Conservation (phyloP, 2,888 invertebrate genomes). For the Hydropsyche betteni region DNA sequence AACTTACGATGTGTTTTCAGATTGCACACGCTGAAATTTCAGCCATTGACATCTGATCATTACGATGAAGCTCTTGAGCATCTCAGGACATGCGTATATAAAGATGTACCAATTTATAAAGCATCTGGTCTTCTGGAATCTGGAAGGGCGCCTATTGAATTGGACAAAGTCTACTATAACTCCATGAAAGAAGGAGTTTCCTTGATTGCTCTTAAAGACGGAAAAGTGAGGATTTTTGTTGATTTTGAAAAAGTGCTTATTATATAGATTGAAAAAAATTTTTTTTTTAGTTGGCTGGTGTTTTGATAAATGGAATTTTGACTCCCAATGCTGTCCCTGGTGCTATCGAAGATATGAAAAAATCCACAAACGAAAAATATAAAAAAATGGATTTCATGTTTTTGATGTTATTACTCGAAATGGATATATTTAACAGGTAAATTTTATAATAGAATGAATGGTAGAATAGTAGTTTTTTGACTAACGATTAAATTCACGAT, state of each 20-base stretch:
- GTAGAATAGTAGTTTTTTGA: not conserved
- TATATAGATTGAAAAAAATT: not conserved
- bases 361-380: slow-evolving; percentile 46
- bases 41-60: slow-evolving; percentile 42
- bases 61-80: slow-evolving; percentile 48
- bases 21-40: slow-evolving; percentile 45
- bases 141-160: slow-evolving; percentile 43
- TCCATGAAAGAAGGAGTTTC: slow-evolving; percentile 49
- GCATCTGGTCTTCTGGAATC: slow-evolving; percentile 45
- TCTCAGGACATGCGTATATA: slow-evolving; percentile 43
- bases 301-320: slow-evolving; percentile 49
- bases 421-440: slow-evolving; percentile 50
- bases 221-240: slow-evolving; percentile 42
- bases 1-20: slow-evolving; percentile 29
- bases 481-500: not conserved
- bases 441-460: not conserved
- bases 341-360: slow-evolving; percentile 49
- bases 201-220: slow-evolving; percentile 46
- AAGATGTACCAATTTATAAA: slow-evolving; percentile 48
- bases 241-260: not conserved
- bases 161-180: slow-evolving; percentile 49
- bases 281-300: slow-evolving; percentile 48
- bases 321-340: slow-evolving; percentile 49
- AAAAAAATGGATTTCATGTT: slow-evolving; percentile 52
- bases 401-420: slow-evolving; percentile 44